Evolutionary conservation across 2,888 invertebrate species (phyloP).

Genomic region (Acronicta psi): DNA sequence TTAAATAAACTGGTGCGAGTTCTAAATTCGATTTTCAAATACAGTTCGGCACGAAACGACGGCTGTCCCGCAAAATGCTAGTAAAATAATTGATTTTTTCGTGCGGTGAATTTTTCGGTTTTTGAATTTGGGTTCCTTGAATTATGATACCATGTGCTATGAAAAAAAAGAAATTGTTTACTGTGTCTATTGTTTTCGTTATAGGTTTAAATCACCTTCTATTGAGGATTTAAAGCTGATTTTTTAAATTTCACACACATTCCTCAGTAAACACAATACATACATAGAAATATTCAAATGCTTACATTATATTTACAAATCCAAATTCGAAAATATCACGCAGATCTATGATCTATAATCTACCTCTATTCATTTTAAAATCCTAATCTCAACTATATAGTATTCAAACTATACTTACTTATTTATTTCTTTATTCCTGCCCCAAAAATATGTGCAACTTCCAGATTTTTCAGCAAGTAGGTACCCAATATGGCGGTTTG

Average conservation of each 20-base stretch:
- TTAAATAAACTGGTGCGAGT: conserved; percentile 54
- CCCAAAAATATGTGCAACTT: not conserved
- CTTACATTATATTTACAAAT: too few species aligned
- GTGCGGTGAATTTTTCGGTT: conserved; percentile 60
- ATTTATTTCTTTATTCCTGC: too few species aligned
- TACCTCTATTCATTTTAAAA: too few species aligned
- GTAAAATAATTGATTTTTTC: conserved; percentile 79
- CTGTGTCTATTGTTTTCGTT: not conserved
- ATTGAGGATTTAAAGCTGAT: too few species aligned
- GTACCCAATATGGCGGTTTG: conserved; percentile 46
- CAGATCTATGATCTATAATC: too few species aligned
- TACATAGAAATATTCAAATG: too few species aligned
- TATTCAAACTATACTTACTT: too few species aligned
- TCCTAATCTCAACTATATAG: too few species aligned
- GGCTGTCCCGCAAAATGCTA: conserved; percentile 59
- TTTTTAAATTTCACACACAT: too few species aligned
- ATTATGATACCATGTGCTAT: conserved; percentile 3
- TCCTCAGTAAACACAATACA: too few species aligned
- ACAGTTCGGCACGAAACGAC: conserved; percentile 18
- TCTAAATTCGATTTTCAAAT: conserved; percentile 21
- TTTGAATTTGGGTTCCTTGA: conserved; percentile 50
- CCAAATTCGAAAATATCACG: too few species aligned
- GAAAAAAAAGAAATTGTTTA: not conserved
- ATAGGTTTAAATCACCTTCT: too few species aligned
- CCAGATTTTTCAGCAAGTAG: conserved; percentile 8